Evolutionary conservation across 2,888 invertebrate species (phyloP).

Genomic region (Andrena marginata): DNA sequence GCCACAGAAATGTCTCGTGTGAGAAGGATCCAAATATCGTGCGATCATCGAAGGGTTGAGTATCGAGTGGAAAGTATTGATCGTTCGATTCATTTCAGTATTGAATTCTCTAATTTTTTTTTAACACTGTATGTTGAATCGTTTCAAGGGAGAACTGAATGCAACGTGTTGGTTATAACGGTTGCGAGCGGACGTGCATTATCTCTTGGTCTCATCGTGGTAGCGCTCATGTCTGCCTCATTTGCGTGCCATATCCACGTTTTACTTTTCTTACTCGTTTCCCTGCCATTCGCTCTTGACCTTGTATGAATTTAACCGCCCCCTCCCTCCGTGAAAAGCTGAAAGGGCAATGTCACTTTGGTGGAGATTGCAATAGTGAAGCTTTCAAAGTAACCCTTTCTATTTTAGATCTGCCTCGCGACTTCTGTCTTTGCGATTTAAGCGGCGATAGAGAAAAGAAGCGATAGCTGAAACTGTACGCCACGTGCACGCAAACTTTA

Average conservation of each 20-base stretch:
- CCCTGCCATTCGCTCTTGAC: constrained; percentile 35
- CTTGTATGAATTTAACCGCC: constrained; percentile 26
- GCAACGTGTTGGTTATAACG: not conserved
- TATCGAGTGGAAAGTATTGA: no score
- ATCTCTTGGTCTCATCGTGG: constrained; percentile 13
- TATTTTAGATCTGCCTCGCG: constrained; percentile 19
- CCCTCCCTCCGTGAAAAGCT: not conserved
- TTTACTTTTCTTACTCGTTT: constrained; percentile 31
- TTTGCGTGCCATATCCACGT: constrained; percentile 26
- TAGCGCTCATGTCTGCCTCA: constrained; percentile 35
- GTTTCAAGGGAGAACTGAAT: not conserved
- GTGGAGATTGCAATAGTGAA: not conserved
- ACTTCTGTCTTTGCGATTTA: not conserved
- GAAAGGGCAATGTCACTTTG: constrained; percentile 17
- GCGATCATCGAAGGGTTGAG: no score
- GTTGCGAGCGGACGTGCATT: not conserved
- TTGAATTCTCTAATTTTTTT: not conserved
- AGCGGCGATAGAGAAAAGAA: not conserved
- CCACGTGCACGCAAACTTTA: not conserved
- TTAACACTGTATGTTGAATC: not conserved
- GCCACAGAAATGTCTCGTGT: no score
- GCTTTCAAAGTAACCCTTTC: not conserved
- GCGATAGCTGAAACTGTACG: not conserved
- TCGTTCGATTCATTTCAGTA: not conserved
- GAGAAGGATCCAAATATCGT: no score